A percentile compares a stretch with the other conserved stretches of the same genome.
Conservation (phyloP, 2,797 vertebrate species). For the Malurus splendens region DNA sequence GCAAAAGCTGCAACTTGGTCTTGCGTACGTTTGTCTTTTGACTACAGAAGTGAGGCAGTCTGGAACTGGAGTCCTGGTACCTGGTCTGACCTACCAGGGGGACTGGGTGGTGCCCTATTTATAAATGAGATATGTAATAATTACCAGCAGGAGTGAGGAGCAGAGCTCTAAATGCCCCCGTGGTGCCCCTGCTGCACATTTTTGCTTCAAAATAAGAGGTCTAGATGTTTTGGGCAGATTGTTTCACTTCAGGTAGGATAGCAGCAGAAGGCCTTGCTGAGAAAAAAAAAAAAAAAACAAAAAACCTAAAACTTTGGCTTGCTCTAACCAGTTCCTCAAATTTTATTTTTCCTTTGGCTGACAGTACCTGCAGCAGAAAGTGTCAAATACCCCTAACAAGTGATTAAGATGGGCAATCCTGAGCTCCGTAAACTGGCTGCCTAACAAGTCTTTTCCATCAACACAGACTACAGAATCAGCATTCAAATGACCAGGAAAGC, state of each 20-base stretch:
- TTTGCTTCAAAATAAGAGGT: not conserved
- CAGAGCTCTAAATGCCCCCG: not conserved
- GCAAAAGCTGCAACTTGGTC: not conserved
- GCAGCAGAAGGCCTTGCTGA: not conserved
- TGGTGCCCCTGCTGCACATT: not conserved
- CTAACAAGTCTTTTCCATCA: constrained; percentile 43
- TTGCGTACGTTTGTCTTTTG: not conserved
- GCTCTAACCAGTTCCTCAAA: not conserved
- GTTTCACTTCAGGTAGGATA: not conserved
- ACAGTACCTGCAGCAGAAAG: constrained; percentile 15
- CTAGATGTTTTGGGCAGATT: not conserved
- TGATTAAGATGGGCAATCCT: constrained; percentile 9
- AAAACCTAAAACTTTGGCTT: not conserved
- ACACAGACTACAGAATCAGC: constrained; percentile 48
- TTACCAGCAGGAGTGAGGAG: not conserved
- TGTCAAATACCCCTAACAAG: constrained; percentile 32
- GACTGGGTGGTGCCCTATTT: not conserved
- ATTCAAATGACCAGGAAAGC: constrained; percentile 52
- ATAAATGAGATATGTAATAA: not conserved
- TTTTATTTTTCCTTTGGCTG: constrained; percentile 30
- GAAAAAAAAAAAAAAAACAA: not conserved
- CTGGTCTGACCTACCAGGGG: not conserved
- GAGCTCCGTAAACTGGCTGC: constrained; percentile 34
- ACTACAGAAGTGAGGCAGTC: not conserved
- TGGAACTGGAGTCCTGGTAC: not conserved